Evolutionary conservation across 2,888 invertebrate genomes (phyloP).

Genomic region (Zygaena filipendulae): DNA sequence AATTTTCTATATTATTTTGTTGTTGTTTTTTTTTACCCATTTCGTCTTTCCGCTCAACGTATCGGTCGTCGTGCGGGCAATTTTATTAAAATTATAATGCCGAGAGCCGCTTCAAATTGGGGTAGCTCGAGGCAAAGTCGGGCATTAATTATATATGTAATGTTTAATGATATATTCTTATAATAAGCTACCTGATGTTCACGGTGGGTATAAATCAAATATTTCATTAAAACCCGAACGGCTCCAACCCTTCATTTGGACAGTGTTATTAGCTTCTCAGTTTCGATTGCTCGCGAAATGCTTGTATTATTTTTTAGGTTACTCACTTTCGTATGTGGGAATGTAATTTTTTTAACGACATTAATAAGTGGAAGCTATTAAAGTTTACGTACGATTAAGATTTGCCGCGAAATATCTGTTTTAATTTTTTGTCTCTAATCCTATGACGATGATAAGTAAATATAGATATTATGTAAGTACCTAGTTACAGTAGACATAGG

Average conservation of each 20-base stretch:
- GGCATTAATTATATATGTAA: constrained; percentile 66
- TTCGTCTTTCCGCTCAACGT: constrained; percentile 28
- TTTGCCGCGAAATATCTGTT: too few species aligned
- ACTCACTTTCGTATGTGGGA: too few species aligned
- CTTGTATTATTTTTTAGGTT: too few species aligned
- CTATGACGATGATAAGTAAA: too few species aligned
- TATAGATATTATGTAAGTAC: too few species aligned
- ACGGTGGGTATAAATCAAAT: constrained; percentile 62
- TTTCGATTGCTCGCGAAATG: constrained; percentile 46
- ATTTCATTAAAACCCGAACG: constrained; percentile 64
- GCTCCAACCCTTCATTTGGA: constrained; percentile 59
- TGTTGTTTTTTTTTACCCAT: constrained; percentile 30
- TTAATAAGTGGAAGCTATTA: too few species aligned
- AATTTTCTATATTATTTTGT: constrained; percentile 52
- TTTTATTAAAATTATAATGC: constrained; percentile 68
- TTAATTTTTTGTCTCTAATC: too few species aligned
- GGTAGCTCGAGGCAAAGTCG: constrained; percentile 57
- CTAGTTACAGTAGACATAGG: too few species aligned
- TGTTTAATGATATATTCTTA: constrained; percentile 66
- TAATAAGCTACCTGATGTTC: constrained; percentile 67
- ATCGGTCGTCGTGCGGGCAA: constrained; percentile 52
- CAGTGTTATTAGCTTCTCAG: constrained; percentile 39
- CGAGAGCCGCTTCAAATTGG: constrained; percentile 51
- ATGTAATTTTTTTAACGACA: too few species aligned
- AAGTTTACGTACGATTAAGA: too few species aligned